A percentile compares a stretch with the other conserved stretches of the same genome.
Evolutionary conservation across 2,797 vertebrate genomes (phyloP).

Genomic region (Synanceia verrucosa): DNA sequence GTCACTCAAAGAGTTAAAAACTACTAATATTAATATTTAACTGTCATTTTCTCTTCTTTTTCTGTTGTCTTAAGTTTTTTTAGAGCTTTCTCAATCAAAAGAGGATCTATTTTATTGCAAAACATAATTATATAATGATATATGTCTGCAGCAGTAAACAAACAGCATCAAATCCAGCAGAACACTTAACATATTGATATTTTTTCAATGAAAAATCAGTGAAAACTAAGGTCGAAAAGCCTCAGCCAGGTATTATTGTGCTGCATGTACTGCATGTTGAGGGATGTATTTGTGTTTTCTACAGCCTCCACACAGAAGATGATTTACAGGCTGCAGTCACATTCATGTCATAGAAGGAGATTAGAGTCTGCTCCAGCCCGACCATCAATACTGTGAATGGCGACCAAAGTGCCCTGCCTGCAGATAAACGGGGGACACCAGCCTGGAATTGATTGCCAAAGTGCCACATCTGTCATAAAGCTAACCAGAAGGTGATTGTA

Average conservation of each 20-base stretch:
- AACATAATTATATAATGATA: background rate
- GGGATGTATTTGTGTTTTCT: background rate
- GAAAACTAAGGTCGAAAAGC: background rate
- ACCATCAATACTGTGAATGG: slow-evolving; percentile 57
- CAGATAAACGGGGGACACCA: slow-evolving; percentile 41
- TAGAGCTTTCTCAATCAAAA: background rate
- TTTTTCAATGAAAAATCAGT: background rate
- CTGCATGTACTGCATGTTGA: background rate
- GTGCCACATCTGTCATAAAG: slow-evolving; percentile 56
- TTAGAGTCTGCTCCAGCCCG: slow-evolving; percentile 42
- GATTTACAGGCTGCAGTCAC: slow-evolving; percentile 47
- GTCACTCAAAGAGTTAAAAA: too few species aligned
- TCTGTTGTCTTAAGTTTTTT: background rate
- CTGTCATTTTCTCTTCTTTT: background rate
- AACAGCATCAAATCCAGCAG: rapidly evolving
- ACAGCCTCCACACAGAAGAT: slow-evolving; percentile 18
- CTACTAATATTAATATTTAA: too few species aligned
- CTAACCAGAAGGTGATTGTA: slow-evolving; percentile 38
- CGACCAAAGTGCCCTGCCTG: slow-evolving; percentile 31
- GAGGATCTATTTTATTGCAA: background rate
- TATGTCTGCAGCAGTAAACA: background rate
- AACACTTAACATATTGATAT: background rate
- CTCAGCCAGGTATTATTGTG: background rate
- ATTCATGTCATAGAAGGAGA: slow-evolving; percentile 41
- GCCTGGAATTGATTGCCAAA: slow-evolving; percentile 51